These are phyloP conservation scores for Cyanistes caeruleus DNA, from an alignment of 2,113 vertebrate genomes.

Conservation along the genomic window DNA sequence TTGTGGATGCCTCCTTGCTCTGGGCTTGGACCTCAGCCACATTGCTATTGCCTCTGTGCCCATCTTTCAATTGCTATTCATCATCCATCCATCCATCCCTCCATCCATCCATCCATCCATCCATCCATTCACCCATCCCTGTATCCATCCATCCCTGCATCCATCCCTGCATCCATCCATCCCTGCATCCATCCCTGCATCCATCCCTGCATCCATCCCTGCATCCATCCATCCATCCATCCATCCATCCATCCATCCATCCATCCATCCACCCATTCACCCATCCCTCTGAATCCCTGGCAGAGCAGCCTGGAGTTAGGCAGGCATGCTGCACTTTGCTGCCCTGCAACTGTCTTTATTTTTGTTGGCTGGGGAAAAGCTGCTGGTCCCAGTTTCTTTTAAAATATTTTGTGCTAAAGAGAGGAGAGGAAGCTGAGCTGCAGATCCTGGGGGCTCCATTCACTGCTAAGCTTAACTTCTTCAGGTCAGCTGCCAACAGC, in stretches of 20 bases:
- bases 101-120: too few species aligned
- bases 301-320: background rate
- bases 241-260: too few species aligned
- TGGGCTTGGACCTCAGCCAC: background rate
- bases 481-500: conserved; percentile 22
- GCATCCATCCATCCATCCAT: background rate
- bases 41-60: background rate
- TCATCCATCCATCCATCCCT: background rate
- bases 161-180: too few species aligned
- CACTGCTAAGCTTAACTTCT: background rate
- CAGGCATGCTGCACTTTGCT: background rate
- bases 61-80: background rate
- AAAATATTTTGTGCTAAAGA: conserved; percentile 23
- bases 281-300: background rate
- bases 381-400: conserved; percentile 24
- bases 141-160: too few species aligned
- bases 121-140: too few species aligned
- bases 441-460: background rate
- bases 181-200: background rate
- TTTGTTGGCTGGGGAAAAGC: background rate
- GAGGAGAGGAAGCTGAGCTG: background rate
- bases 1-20: background rate
- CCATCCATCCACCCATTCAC: too few species aligned
- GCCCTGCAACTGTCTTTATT: background rate
- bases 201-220: background rate